Percentiles rank a stretch among this genome's conserved stretches.
Conservation (phyloP, 23 tunicate genomes). For the Phallusia fumigata region DNA sequence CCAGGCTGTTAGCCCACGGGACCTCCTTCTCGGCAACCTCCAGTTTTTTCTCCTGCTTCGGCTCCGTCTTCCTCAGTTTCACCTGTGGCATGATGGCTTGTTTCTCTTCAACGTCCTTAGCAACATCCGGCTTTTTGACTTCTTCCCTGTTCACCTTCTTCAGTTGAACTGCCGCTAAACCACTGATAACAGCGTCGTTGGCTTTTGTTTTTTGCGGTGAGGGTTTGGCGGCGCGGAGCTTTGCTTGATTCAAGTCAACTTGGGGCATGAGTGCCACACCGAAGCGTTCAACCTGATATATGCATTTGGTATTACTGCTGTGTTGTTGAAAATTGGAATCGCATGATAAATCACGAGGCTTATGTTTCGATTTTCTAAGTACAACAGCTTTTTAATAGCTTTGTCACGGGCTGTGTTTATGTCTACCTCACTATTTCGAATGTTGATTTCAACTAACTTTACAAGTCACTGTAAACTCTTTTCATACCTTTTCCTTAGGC, state of each 20-base stretch:
- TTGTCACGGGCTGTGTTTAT: too few species aligned
- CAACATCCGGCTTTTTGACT: conserved; percentile 7
- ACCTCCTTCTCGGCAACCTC: conserved; percentile 39
- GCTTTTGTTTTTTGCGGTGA: conserved; percentile 5
- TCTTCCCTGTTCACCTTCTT: conserved; percentile 57
- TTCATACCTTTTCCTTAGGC: conserved; percentile 51
- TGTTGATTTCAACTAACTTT: too few species aligned
- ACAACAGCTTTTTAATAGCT: too few species aligned
- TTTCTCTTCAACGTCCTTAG: not conserved
- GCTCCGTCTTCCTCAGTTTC: conserved; percentile 32
- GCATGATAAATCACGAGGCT: too few species aligned
- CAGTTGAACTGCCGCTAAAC: conserved; percentile 44
- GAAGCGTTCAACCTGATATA: conserved; percentile 46
- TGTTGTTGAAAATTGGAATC: too few species aligned
- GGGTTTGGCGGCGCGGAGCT: conserved; percentile 21
- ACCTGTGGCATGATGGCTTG: conserved; percentile 26
- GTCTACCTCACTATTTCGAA: too few species aligned
- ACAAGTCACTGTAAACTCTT: too few species aligned
- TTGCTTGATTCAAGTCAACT: conserved; percentile 11
- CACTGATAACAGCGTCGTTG: conserved; percentile 4
- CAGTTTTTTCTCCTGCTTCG: not conserved
- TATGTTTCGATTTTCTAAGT: too few species aligned
- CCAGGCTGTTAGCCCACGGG: conserved; percentile 52
- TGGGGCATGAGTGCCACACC: conserved; percentile 40
- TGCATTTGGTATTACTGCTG: too few species aligned